Evolutionary conservation across 2,113 vertebrate species (phyloP).

Genomic region (Prolemur simus): DNA sequence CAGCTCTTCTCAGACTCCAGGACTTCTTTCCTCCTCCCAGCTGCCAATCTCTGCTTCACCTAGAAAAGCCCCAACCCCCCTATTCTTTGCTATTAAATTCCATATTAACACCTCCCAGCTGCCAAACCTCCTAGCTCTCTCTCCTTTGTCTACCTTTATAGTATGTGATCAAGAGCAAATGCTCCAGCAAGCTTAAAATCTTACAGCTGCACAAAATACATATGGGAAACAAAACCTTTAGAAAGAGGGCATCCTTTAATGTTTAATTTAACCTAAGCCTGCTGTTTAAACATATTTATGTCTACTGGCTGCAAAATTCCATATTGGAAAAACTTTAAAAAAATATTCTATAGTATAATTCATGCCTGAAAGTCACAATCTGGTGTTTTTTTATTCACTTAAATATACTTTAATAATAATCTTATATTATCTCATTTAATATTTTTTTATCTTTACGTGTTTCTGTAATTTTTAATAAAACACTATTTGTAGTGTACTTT

Average conservation of each 20-base stretch:
- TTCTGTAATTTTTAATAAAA: slow-evolving; percentile 1
- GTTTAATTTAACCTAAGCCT: slow-evolving; percentile 67
- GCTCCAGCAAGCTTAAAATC: slow-evolving; percentile 68
- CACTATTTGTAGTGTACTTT: background rate
- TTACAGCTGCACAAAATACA: slow-evolving; percentile 70
- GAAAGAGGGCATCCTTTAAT: slow-evolving; percentile 58
- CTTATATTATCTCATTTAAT: background rate
- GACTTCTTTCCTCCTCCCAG: slow-evolving; percentile 35
- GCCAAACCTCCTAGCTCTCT: slow-evolving; percentile 53
- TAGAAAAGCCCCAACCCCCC: slow-evolving; percentile 18
- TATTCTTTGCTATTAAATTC: slow-evolving; percentile 71
- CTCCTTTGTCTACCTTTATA: slow-evolving; percentile 60
- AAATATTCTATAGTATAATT: background rate
- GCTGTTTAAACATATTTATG: slow-evolving; percentile 48
- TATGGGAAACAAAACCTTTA: slow-evolving; percentile 59
- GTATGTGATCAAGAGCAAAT: slow-evolving; percentile 71
- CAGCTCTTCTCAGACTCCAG: slow-evolving; percentile 39
- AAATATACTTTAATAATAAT: slow-evolving; percentile 52
- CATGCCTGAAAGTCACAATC: background rate
- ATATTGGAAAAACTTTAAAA: background rate
- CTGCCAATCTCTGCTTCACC: slow-evolving; percentile 31
- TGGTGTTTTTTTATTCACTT: background rate
- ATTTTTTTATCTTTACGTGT: slow-evolving; percentile 34
- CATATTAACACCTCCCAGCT: slow-evolving; percentile 70
- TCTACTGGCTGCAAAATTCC: slow-evolving; percentile 38